phyloP scores from a whole-genome alignment of 2,888 invertebrate species.

The Mellilla xanthometata region DNA sequence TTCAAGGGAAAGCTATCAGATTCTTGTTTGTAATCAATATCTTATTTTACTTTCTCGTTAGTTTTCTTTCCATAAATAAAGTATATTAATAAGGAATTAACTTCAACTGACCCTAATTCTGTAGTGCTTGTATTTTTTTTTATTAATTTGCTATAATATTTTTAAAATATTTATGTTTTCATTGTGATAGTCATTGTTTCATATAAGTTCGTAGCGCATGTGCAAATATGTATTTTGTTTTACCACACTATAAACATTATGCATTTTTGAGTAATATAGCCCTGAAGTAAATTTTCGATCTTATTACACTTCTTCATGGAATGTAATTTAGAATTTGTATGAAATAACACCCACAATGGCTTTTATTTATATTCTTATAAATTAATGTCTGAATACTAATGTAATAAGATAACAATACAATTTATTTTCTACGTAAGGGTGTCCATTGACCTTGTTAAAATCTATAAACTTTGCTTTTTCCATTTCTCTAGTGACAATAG shows the following conservation, averaged over 20 bases:
- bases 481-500: slow-evolving; percentile 47
- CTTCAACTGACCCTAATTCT: no score
- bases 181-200: no score
- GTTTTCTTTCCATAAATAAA: background rate
- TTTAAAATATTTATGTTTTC: slow-evolving; percentile 60
- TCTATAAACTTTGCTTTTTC: slow-evolving; percentile 27
- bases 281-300: slow-evolving; percentile 11
- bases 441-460: slow-evolving; percentile 22
- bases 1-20: slow-evolving; percentile 44
- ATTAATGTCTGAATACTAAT: no score
- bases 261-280: slow-evolving; percentile 24
- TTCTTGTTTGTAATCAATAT: slow-evolving; percentile 39
- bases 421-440: slow-evolving; percentile 3
- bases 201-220: slow-evolving; percentile 52
- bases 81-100: background rate
- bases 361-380: no score
- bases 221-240: slow-evolving; percentile 57
- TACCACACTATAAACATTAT: slow-evolving; percentile 48
- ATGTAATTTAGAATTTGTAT: no score
- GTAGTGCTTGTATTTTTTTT: no score
- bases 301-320: slow-evolving; percentile 4
- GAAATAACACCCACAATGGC: no score
- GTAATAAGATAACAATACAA: background rate
- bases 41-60: slow-evolving; percentile 24
- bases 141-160: slow-evolving; percentile 44